A percentile compares a stretch with the other conserved stretches of the same genome.
Conservation (phyloP, 2,797 vertebrate species). For the Dendrocincla tyrannina region DNA sequence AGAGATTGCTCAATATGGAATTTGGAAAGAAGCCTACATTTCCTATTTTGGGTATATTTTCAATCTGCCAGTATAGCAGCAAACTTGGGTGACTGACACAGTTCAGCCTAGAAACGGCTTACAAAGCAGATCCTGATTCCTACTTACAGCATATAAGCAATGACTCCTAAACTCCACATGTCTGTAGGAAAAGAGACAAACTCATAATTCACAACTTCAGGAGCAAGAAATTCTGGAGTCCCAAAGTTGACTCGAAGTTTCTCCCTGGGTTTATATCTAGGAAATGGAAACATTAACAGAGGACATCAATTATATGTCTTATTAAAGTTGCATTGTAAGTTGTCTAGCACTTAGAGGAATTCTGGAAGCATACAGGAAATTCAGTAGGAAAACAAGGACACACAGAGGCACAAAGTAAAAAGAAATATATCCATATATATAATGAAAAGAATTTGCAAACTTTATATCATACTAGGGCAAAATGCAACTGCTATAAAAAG, state of each 20-base stretch:
- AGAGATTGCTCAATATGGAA: not conserved
- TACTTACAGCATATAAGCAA: conserved; percentile 96
- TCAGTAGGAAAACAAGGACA: not conserved
- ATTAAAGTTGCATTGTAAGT: not conserved
- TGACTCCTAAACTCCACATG: conserved; percentile 98
- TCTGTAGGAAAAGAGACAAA: conserved; percentile 97
- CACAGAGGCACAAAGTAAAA: not conserved
- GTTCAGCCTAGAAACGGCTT: not conserved
- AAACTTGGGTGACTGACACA: not conserved
- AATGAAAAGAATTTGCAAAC: not conserved
- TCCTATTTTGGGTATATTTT: not conserved
- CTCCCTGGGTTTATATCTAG: conserved; percentile 95
- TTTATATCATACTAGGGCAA: not conserved
- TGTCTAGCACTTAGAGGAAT: not conserved
- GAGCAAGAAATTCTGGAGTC: conserved; percentile 96
- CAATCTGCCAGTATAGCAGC: not conserved
- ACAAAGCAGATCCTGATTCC: not conserved
- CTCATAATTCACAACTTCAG: conserved; percentile 98
- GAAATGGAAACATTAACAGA: conserved; percentile 42
- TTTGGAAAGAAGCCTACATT: not conserved
- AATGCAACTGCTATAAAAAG: not conserved
- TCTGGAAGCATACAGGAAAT: not conserved
- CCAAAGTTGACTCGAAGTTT: conserved; percentile 96
- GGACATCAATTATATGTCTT: not conserved
- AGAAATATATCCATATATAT: not conserved